Conservation (phyloP, 2,888 invertebrate genomes). For the Diogma glabrata region DNA sequence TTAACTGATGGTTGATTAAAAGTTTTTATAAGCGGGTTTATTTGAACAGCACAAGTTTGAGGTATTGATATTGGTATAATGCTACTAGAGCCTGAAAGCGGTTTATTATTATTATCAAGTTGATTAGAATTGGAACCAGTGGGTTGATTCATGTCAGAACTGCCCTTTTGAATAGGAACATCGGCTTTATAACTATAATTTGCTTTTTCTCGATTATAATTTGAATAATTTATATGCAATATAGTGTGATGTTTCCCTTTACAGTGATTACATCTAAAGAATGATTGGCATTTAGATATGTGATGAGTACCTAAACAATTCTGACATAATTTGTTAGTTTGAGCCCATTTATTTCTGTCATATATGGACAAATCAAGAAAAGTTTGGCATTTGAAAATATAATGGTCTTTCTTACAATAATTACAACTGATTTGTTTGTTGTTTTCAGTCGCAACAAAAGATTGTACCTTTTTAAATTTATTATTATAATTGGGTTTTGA, state of each 20-base stretch:
- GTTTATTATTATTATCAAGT: too few relatives aligned
- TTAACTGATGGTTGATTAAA: too few relatives aligned
- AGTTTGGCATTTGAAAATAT: not conserved
- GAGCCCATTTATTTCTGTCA: conserved; percentile 1
- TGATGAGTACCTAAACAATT: not conserved
- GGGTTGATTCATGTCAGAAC: too few relatives aligned
- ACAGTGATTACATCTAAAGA: not conserved
- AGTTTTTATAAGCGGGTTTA: too few relatives aligned
- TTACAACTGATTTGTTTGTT: not conserved
- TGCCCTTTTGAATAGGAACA: too few relatives aligned
- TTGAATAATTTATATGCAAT: not conserved
- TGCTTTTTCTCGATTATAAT: too few relatives aligned
- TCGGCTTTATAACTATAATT: too few relatives aligned
- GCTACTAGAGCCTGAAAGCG: too few relatives aligned
- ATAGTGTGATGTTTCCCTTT: not conserved
- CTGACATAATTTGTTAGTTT: not conserved
- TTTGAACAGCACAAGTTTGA: too few relatives aligned
- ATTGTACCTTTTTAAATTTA: not conserved
- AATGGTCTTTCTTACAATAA: not conserved
- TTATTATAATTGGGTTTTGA: not conserved
- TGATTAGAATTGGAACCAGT: too few relatives aligned
- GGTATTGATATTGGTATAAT: too few relatives aligned
- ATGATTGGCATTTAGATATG: not conserved
- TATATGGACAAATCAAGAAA: too few relatives aligned
- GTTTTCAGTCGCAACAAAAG: not conserved